Evolutionary conservation across 2,888 invertebrate genomes (phyloP), one percentile per base, ranked within the genome.

Genomic region (Agonopterix arenella): DNA sequence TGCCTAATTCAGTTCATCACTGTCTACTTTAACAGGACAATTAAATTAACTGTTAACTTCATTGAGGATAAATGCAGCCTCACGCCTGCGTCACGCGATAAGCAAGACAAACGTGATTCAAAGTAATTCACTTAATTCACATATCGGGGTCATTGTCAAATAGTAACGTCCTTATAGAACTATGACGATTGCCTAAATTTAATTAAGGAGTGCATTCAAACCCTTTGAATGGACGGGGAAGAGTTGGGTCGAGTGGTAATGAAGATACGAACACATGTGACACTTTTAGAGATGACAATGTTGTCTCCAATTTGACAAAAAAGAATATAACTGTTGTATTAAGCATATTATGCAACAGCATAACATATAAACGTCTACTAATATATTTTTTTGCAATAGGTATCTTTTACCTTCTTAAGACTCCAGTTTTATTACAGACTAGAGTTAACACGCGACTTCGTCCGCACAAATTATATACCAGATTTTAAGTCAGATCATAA

Each of bases 111-210:
- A 80, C 85, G 84, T 86, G 85, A 80, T 81, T 77, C 74, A 63
- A 73, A 73, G 77, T 80, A 84, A 85, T 85, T 83, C 70, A 80
- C 71, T 81, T 68, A 86, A 85, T 84, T 75, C 73, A 70, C 70
- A 71, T 73, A 70, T 62, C 62, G 61, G 76, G 76, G 78, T 79
- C 80, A 81, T 76, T 80, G 80, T 81, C 73, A 74, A 69, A 71
- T 62, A 61, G 66, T 77, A 77, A 75, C 75, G 66, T 77, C 73
- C 75, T 76, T 68, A 77, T 78, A 78, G 75, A 64, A 67, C 72
- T 59, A 72, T 71, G 81, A 81, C 80, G 76, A 86, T 85, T 80
- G 81, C 77, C 82, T 73, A 80, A 88, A 88, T 85, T 86, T 88
- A 86, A 89, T 89, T 84, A 86, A 78, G 70, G 66, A 66, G 57